Evolutionary conservation across 2,113 vertebrate species (phyloP).

Genomic region (Amazona guildingii): DNA sequence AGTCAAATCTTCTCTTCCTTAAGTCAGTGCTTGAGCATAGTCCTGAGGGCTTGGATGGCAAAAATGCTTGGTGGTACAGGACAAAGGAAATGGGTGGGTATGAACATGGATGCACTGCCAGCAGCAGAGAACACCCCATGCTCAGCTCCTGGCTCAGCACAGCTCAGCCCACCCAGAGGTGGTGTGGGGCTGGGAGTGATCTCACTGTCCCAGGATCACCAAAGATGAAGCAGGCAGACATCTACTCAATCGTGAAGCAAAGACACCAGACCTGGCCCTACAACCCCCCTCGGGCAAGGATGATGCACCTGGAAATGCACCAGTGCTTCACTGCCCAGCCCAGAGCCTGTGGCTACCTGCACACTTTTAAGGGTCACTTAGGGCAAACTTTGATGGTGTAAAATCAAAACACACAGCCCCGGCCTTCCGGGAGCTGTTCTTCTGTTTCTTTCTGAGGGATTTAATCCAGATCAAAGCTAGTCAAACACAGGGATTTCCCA

Average conservation of each 20-base stretch:
- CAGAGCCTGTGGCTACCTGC: neutral
- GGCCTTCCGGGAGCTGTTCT: neutral
- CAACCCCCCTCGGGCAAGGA: rapidly evolving
- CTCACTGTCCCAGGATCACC: neutral
- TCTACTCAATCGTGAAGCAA: neutral
- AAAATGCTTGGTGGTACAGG: neutral
- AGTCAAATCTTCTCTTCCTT: neutral
- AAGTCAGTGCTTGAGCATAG: too few species aligned
- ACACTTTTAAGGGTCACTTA: neutral
- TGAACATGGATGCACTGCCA: neutral
- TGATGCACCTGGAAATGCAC: neutral
- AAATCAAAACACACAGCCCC: conserved; percentile 11
- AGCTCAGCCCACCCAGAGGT: neutral
- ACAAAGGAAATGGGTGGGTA: neutral
- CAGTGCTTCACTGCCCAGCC: neutral
- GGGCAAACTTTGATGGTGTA: neutral
- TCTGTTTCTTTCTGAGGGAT: neutral
- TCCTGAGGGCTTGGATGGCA: neutral
- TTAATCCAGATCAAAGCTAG: conserved; percentile 27
- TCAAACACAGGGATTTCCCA: conserved; percentile 7
- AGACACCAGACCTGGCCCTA: neutral
- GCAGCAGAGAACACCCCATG: neutral
- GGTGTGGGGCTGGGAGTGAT: neutral
- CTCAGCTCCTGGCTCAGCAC: neutral
- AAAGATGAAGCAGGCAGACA: neutral